Conservation (phyloP, 2,113 vertebrate genomes). For the Ageneiosus marmoratus region DNA sequence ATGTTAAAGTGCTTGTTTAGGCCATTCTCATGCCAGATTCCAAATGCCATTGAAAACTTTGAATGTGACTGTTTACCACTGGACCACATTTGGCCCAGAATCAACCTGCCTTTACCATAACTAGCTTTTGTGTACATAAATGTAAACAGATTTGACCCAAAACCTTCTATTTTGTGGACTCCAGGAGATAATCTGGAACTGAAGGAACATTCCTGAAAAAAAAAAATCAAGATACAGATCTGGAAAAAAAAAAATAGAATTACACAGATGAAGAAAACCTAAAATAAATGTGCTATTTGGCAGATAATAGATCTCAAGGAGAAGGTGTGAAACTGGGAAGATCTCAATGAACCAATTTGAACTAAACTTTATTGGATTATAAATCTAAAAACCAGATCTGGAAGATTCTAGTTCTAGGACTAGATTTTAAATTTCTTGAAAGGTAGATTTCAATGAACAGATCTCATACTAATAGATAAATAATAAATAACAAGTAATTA, state of each 20-base stretch:
- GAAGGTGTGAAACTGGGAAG: neutral
- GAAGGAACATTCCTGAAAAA: neutral
- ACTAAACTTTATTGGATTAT: neutral
- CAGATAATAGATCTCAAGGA: neutral
- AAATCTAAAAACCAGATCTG: neutral
- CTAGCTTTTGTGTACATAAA: neutral
- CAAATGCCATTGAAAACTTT: neutral
- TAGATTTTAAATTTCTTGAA: neutral
- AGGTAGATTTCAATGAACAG: neutral
- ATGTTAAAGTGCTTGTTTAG: neutral
- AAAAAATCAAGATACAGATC: neutral
- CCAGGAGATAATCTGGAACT: neutral
- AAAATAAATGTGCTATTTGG: neutral
- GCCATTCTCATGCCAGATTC: neutral
- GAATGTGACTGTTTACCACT: neutral
- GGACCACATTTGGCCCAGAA: neutral
- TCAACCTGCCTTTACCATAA: neutral
- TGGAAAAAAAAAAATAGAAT: neutral
- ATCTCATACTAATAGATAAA: too few relatives aligned
- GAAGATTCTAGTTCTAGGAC: neutral
- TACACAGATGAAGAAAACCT: neutral
- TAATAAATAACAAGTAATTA: too few relatives aligned
- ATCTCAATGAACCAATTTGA: neutral
- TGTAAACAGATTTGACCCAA: neutral
- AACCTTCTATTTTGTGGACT: neutral